Conservation (phyloP, 2,797 vertebrate genomes). For the Darevskia nairensis region DNA sequence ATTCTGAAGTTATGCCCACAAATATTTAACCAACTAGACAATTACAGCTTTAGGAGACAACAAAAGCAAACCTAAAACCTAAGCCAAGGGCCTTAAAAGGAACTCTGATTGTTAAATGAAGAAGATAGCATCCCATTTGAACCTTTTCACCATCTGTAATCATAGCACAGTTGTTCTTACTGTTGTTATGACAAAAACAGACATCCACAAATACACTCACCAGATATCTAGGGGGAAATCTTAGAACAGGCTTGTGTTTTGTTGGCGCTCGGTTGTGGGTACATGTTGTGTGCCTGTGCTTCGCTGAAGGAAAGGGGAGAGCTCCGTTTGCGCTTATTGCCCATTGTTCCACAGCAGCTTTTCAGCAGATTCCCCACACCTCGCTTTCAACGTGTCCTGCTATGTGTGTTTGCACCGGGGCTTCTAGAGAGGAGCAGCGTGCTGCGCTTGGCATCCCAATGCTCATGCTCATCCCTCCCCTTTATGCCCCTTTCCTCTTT, state of each 20-base stretch:
- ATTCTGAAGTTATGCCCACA: constrained; percentile 57
- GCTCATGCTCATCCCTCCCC: no score
- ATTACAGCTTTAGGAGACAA: constrained; percentile 55
- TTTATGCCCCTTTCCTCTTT: no score
- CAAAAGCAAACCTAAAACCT: constrained; percentile 47
- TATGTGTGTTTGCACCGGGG: no score
- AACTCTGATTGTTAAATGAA: neutral
- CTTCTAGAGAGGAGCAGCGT: no score
- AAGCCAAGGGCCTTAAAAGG: constrained; percentile 38
- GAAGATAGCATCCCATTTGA: constrained; percentile 30
- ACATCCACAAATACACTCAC: neutral
- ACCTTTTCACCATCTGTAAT: constrained; percentile 34
- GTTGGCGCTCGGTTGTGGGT: no score
- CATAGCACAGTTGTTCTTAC: constrained; percentile 24
- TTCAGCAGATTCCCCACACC: no score
- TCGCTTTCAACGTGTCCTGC: no score
- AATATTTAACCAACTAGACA: constrained; percentile 50
- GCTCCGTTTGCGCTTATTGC: no score
- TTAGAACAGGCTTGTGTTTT: neutral
- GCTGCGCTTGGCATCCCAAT: no score
- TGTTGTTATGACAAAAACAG: neutral
- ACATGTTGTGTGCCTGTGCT: no score
- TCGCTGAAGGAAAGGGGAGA: no score
- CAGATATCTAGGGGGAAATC: neutral
- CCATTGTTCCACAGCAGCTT: no score